Base-by-base conservation (phyloP, 2,113 vertebrate genomes). In the Cephalopholis sonnerati region DNA sequence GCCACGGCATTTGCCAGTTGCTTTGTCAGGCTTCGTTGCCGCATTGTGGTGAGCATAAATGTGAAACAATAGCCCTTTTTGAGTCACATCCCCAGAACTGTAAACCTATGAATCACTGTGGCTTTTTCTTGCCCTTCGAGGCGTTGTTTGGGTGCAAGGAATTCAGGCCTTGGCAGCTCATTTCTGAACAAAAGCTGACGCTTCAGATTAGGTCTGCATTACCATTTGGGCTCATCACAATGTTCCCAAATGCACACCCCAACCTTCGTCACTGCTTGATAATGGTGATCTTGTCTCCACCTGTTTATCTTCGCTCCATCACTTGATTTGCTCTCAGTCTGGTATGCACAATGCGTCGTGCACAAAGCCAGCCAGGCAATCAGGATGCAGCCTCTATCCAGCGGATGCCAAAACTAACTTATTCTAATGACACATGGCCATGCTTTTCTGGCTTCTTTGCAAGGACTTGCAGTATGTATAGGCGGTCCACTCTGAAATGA, bases 81-180 rank as follows among this genome's bases (percentile, higher is more conserved):
- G 74, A 91, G 71, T 87, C 77, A 91, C 91, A 79, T 92, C 84
- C 78, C 82, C 58, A 68, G 68, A 91, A 93, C 87, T 87, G 85
- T 89, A 93, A 91, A 91, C 65, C 83, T 69, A 69, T 84, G 90
- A 92, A 88, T 90, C 78, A 89, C 85, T 74, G 74, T 77, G 78
- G 81, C 69, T 84, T 87, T 57, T 62, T 71, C 74, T 79, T 82
- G 80, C 83, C 53, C 79, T 85, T 74, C 25, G 24, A 89, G 81
- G 84, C 73, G 74, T 91, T 83, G 83, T 88, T 87, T 85, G 90
- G 89, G 58, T 72, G 68, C 58, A 71, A 89, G 74, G 79, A 92
- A 90, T 91, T 87, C 50, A 55, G 66, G 55, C 78, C 66, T 82
- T 81, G 82, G 79, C 67, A 75, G 81, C 54, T 77, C 32, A 51